Conservation (phyloP, 53 echinoderm and acorn worm species). For the Paracentrotus lividus region DNA sequence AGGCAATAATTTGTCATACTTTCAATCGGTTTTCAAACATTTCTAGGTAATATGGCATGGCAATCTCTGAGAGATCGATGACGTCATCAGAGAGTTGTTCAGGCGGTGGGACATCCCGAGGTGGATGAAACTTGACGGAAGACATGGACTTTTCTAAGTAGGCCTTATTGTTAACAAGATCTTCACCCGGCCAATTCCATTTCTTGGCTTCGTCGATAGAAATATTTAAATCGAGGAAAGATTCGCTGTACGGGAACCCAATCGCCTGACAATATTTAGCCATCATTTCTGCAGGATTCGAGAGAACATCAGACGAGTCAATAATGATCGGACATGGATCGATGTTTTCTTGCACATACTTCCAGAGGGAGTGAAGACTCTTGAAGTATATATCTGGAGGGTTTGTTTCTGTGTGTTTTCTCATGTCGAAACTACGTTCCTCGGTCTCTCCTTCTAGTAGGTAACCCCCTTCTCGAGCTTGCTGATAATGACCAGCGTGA, state of each 20-base stretch:
- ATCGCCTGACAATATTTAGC: conserved; percentile 10
- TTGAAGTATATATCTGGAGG: background rate
- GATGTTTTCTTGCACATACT: conserved; percentile 5
- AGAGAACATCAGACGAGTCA: background rate
- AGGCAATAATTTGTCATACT: background rate
- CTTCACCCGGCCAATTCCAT: background rate
- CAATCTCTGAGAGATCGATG: background rate
- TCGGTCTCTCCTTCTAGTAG: background rate
- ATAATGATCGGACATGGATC: background rate
- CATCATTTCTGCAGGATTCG: background rate
- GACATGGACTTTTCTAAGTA: background rate
- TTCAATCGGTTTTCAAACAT: conserved; percentile 5
- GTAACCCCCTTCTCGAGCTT: background rate
- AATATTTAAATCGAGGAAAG: background rate
- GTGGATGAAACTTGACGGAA: background rate
- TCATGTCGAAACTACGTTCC: background rate
- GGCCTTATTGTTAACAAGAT: background rate
- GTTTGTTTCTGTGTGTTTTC: background rate
- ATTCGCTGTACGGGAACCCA: background rate
- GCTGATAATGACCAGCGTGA: background rate
- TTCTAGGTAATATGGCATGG: background rate
- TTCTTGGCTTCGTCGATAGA: background rate
- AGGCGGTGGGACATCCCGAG: background rate
- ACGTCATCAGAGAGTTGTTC: background rate
- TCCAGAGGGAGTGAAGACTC: conserved; percentile 36